These are phyloP conservation scores for Bursaphelenchus mucronatus DNA, from an alignment of 1,140 invertebrate species.

Conservation along the genomic window DNA sequence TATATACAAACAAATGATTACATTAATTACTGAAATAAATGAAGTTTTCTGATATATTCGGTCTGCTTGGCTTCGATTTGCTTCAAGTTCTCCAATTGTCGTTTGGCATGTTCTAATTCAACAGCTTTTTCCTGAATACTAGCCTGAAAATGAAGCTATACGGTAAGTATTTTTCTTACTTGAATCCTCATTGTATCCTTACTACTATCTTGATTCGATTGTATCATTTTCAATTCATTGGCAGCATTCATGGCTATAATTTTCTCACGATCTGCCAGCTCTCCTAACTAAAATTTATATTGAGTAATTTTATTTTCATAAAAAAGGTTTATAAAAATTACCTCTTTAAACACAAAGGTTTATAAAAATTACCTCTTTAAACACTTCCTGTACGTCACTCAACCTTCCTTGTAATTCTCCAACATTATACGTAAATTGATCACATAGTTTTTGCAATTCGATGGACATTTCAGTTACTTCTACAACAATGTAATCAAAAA, in stretches of 20 bases:
- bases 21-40: slow-evolving; percentile 3
- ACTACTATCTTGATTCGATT: neutral
- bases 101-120: slow-evolving; percentile 16
- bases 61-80: slow-evolving; percentile 20
- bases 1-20: neutral
- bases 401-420: neutral
- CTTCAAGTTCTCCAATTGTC: slow-evolving; percentile 23
- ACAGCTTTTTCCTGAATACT: slow-evolving; percentile 17
- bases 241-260: slow-evolving; percentile 8
- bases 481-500: slow-evolving; percentile 5
- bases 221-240: slow-evolving; percentile 2
- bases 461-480: slow-evolving; percentile 13
- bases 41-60: slow-evolving; percentile 14
- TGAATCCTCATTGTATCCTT: slow-evolving; percentile 8
- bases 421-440: neutral
- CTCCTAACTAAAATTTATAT: slow-evolving; percentile 15
- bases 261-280: slow-evolving; percentile 12
- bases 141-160: slow-evolving; percentile 9
- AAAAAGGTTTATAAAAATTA: neutral
- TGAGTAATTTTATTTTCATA: neutral
- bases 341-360: neutral
- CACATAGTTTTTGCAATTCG: slow-evolving; percentile 7
- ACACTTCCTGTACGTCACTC: slow-evolving; percentile 4
- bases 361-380: neutral
- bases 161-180: slow-evolving; percentile 8